Base-by-base conservation (phyloP, 2,797 vertebrate genomes). In the Delichon dasypus region DNA sequence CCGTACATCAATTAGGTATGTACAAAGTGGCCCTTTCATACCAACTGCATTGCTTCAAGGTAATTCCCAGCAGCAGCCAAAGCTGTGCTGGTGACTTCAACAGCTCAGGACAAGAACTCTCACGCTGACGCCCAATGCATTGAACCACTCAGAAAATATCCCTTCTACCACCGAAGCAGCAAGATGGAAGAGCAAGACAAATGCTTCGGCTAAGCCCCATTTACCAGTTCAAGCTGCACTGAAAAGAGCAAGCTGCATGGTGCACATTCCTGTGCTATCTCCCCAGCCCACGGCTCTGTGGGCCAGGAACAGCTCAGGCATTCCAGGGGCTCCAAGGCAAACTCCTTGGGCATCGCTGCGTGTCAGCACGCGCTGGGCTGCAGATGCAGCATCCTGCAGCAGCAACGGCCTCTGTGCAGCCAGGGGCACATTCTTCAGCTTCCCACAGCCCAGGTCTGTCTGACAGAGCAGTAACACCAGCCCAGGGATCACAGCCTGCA, bases 301-400 rank as follows among this genome's bases (percentile, higher is more conserved):
- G 85, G 73, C 70, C 1, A 2, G 78, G 65, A 91, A 17, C 67
- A 77, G 85, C 76, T 85, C 92, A 16, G 1, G 4, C 97, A 96
- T 97, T 96, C 96, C 97, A 87, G 64, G 68, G 74, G 74, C 50
- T 70, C 66, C 36, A 3, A 13, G 17, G 36, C 29, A 25, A 48
- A 48, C 86, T 85, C 79, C 88, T 75, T 4, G 32, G 1, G 80
- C 77, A 45, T 32, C 0, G 3, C 87, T 53, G 77, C 94, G 0
- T 93, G 95, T 93, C 88, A 48, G 88, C 68, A 74, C 95, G 93
- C 3, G 87, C 92, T 55, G 74, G 20, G 70, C 82, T 67, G 78
- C 75, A 54, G 54, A 66, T 0, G 47, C 58, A 18, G 83, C 3
- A 19, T 30, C 93, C 81, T 74, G 50, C 20, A 32, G 92, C 93